Evolutionary conservation across 2,113 vertebrate species (phyloP), one percentile per base, ranked within the genome.

Genomic region (Rhabdomys dilectus): DNA sequence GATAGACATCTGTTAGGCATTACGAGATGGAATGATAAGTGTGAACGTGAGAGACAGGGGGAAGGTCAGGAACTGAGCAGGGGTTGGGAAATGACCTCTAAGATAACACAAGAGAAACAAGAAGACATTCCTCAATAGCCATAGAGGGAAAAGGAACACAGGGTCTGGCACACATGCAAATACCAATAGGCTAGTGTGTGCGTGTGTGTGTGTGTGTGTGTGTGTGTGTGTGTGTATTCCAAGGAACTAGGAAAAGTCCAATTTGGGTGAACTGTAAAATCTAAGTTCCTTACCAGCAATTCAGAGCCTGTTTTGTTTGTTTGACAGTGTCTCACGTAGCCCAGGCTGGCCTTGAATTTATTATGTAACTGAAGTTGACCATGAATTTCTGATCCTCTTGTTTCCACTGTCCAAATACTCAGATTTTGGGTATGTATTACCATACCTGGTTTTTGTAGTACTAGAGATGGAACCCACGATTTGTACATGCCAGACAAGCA

Each of bases 1-100:
- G n/a, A 45, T 15, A 9, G 36, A 42, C 66, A 45, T 0, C 0
- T 60, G 17, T 34, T 56, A 53, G 62, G 29, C 0, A 31, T 58
- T 84, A 15, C 29, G 51, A 34, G 24, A 13, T 3, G 66, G 48
- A 36, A 5, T 48, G 53, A 6, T 21, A 60, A 51, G 29, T 15
- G 15, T 4, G 3, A 45, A 77, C 39, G 36, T 36, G 24, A 89
- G n/a, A 24, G 34, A n/a, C 3, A 0, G 42, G 89, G 34, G 62
- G 31, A 75, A 1, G 13, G 24, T 6, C 17, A 11, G 26, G 16
- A 34, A 73, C 64, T 82, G 22, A 75, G 12, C 26, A 26, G 5
- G 5, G 24, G 3, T 34, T 53, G 34, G 31, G 17, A 70, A n/a
- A 13, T 19, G n/a, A 42, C 16, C 19, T 76, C 88, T 81, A 48